Conservation (phyloP, 2,797 vertebrate species). For the Anguilla megastoma region DNA sequence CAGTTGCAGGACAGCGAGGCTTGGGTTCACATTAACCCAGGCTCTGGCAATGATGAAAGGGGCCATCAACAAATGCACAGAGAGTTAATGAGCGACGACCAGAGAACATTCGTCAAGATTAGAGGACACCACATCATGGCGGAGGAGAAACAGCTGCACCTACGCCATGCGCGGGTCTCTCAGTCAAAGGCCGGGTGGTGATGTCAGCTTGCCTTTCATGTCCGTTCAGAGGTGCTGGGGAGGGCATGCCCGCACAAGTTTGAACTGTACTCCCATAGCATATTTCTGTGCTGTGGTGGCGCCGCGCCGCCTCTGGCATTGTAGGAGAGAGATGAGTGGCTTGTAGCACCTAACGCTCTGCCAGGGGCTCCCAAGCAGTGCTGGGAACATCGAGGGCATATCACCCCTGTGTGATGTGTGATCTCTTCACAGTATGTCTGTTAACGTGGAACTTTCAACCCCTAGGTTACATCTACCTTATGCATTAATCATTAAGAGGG, state of each 20-base stretch:
- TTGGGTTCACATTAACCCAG: conserved; percentile 33
- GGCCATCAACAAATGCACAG: conserved; percentile 35
- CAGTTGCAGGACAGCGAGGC: conserved; percentile 4
- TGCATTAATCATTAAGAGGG: background rate
- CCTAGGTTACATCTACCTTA: background rate
- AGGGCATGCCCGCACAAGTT: conserved; percentile 62
- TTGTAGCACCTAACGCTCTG: conserved; percentile 35
- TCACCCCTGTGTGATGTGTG: background rate
- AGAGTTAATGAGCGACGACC: conserved; percentile 58
- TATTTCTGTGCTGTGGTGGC: conserved; percentile 49
- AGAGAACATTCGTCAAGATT: conserved; percentile 64
- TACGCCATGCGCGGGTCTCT: conserved; percentile 49
- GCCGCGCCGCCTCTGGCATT: conserved; percentile 22
- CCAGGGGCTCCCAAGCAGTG: background rate
- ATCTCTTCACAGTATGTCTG: background rate
- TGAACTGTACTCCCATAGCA: conserved; percentile 49
- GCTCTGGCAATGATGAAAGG: conserved; percentile 17
- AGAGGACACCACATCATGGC: conserved; percentile 65
- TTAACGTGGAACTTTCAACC: background rate
- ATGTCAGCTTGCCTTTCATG: conserved; percentile 71
- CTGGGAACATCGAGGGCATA: background rate
- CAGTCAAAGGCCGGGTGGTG: conserved; percentile 64
- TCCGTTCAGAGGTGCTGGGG: conserved; percentile 67
- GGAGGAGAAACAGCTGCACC: conserved; percentile 73
- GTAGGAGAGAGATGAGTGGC: background rate